Evolutionary conservation across 2,797 vertebrate species (phyloP), one percentile per base, ranked within the genome.

Genomic region (Amblyraja radiata): DNA sequence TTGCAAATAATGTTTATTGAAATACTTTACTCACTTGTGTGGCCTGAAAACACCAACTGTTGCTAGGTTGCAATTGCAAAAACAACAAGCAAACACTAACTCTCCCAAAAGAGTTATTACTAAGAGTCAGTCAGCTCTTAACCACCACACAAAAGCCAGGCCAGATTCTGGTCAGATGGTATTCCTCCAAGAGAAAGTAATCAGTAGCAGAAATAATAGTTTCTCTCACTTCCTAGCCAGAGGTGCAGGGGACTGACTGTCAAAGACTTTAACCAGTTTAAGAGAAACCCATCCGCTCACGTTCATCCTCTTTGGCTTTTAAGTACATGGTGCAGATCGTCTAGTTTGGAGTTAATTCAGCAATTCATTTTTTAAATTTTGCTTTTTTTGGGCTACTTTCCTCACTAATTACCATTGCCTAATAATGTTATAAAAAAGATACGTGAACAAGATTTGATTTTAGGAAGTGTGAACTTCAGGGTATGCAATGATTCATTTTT

Each of bases 141-240:
- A 61, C 13, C 81, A 10, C 39, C 25, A 54, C 39, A 61, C 23
- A 23, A 84, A 46, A 84, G 54, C 46, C 81, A 84, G 61, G 54
- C 46, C 10, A 1, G 21, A 14, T 84, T 84, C 25, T 84, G 54
- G 54, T 58, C 83, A 86, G 28, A 21, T 86, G 58, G 10, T n/a
- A 28, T 63, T n/a, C 28, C 63, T 86, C 61, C 83, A 14, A 28
- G 8, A 61, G 58, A 86, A 18, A 63, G 58, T 18, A 63, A 86
- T 86, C 63, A 86, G 28, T 6, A 86, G 83, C 61, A 86, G 83
- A 61, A 86, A 86, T 28, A 58, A 86, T 2, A 63, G 54, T 28
- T 86, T 86, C 61, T 86, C 83, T 6, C 83, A 86, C 5, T 86
- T 65, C 61, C 83, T 86, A 65, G 83, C 83, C n/a, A 65, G 28